Evolutionary conservation across 2,888 invertebrate species (phyloP).

Genomic region (Cataglyphis altisquamis): DNA sequence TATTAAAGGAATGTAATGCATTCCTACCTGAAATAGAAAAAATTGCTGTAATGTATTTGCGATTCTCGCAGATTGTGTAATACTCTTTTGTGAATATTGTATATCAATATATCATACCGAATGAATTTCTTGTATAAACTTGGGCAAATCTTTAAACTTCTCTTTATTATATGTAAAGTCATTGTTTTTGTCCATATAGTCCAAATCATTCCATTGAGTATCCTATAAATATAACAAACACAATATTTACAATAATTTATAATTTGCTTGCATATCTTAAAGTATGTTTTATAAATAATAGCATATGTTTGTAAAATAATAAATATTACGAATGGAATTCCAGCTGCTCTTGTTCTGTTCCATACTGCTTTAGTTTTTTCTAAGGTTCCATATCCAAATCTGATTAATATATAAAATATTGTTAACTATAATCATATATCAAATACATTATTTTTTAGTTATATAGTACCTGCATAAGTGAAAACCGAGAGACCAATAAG

Average conservation of each 20-base stretch:
- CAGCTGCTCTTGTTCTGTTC: constrained; percentile 90
- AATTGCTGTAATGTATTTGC: not conserved
- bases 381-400: constrained; percentile 90
- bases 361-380: constrained; percentile 90
- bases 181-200: constrained; percentile 93
- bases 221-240: constrained; percentile 87
- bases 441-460: not conserved
- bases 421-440: constrained; percentile 4
- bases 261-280: constrained; percentile 11
- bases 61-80: not conserved
- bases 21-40: constrained; percentile 87
- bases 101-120: constrained; percentile 78
- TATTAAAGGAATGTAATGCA: constrained; percentile 92
- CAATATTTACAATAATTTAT: constrained; percentile 33
- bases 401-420: constrained; percentile 72
- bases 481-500: constrained; percentile 96
- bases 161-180: constrained; percentile 92
- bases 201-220: constrained; percentile 94
- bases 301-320: not conserved
- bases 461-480: constrained; percentile 92
- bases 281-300: constrained; percentile 21
- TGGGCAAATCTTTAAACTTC: constrained; percentile 89
- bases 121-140: constrained; percentile 91
- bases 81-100: not conserved
- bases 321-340: constrained; percentile 91